Conservation (phyloP, 2,113 vertebrate genomes). For the Halichoerus grypus region DNA sequence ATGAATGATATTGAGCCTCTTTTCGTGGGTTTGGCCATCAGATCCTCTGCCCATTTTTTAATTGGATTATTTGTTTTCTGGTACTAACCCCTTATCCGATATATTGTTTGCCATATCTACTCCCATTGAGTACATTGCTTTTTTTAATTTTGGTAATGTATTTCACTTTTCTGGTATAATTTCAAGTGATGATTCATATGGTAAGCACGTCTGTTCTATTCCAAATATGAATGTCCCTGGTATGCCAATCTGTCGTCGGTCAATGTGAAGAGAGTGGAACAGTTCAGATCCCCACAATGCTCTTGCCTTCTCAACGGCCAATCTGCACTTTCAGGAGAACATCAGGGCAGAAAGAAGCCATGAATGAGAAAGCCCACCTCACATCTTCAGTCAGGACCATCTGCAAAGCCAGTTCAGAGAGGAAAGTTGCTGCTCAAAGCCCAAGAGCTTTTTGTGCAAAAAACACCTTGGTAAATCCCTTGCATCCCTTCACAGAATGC, state of each 20-base stretch:
- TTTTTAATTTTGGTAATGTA: background rate
- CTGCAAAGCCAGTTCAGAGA: background rate
- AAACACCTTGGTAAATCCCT: background rate
- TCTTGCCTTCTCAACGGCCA: background rate
- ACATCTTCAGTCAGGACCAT: background rate
- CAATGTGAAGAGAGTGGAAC: background rate
- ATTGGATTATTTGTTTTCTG: background rate
- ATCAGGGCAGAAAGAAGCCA: background rate
- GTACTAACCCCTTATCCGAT: background rate
- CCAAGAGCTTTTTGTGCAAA: background rate
- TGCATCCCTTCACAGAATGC: background rate
- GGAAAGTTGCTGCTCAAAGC: background rate
- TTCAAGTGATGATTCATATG: background rate
- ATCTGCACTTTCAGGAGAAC: background rate
- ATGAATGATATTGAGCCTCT: background rate
- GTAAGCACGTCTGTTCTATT: background rate
- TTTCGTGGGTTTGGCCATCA: background rate
- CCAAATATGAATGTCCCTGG: background rate
- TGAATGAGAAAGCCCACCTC: background rate
- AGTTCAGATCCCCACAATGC: background rate
- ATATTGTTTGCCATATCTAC: background rate
- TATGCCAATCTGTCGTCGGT: background rate
- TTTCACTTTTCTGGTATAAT: background rate
- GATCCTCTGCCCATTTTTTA: background rate
- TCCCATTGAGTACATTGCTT: background rate